A percentile compares a stretch with the other conserved stretches of the same genome.
These are phyloP conservation scores for Aphis gossypii DNA, from an alignment of 1,140 invertebrate genomes.

Conservation along the genomic window DNA sequence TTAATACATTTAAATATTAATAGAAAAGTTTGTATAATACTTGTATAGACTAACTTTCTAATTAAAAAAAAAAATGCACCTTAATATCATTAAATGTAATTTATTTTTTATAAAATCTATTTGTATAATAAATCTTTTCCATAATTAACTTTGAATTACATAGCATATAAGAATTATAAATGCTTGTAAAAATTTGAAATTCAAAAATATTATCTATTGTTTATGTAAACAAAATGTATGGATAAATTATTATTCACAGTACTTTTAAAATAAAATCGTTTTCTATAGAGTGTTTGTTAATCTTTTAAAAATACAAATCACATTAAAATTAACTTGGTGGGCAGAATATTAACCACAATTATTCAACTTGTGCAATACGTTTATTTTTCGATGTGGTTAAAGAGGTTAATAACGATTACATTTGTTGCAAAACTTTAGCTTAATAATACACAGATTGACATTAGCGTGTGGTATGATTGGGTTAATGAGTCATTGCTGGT, in stretches of 20 bases:
- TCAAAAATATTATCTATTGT: neutral
- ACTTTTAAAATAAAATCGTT: neutral
- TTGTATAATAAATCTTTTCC: neutral
- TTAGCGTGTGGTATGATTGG: neutral
- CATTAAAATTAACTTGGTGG: neutral
- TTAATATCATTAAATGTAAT: no score
- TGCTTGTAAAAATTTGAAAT: no score
- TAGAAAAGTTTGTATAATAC: neutral
- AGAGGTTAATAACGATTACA: slow-evolving; percentile 24
- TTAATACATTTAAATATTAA: neutral
- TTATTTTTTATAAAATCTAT: neutral
- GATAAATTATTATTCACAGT: neutral
- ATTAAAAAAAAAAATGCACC: neutral
- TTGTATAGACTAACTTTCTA: neutral
- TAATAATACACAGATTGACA: neutral
- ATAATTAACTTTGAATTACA: neutral
- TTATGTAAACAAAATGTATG: neutral
- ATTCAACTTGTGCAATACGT: neutral
- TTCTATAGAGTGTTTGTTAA: neutral
- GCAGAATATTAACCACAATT: slow-evolving; percentile 15
- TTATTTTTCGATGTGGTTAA: slow-evolving; percentile 13
- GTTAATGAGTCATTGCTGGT: neutral
- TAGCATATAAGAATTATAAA: neutral
- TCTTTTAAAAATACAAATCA: neutral
- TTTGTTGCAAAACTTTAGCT: neutral